Base-by-base conservation (phyloP, 1,140 invertebrate genomes). In the Atta cephalotes region DNA sequence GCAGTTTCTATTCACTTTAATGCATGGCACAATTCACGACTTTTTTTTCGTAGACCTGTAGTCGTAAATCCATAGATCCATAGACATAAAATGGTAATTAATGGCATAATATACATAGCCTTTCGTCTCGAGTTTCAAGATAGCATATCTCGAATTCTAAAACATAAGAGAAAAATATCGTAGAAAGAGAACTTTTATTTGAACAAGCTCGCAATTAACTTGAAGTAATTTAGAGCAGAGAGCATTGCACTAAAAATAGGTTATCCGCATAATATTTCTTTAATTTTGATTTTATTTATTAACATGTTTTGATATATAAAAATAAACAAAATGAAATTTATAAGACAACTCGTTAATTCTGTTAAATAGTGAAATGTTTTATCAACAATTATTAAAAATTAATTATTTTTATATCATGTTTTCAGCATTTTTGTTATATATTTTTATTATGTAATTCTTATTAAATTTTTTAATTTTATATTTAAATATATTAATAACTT, bases 1-100 rank as follows among this genome's bases (percentile, higher is more conserved):
- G 80, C 18, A 21, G 68, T 45, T 72, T 63, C 70, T 84, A 84
- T 76, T 84, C 56, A 84, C 56, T 84, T 84, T 76, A 76, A 80
- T 63, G 56, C 70, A 62, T 56, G 28, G 39, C 39, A 51, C 72
- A 68, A 82, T 82, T 82, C 70, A 82, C 14, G 58, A 63, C 56
- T 21, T 21, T 21, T 21, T 21, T 21, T 21, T 74, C 56, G 39
- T 28, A 62, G 14, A 18, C 18, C 28, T 62, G 1, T 45, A 21
- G 39, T 84, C 80, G 70, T 76, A 84, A 84, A 84, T 74, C n/a
- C 58, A 45, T 51, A 49, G 68, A 84, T 74, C 70, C 31, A 25
- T 35, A 76, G 56, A 74, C 58, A 39, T n/a, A n/a, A 62, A 74
- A 21, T 76, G 9, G 9, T 76, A 76, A 84, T 84, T 84, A 84